A percentile compares a stretch with the other conserved stretches of the same genome.
Evolutionary conservation across 2,113 vertebrate genomes (phyloP).

Genomic region (Nannospalax galili): DNA sequence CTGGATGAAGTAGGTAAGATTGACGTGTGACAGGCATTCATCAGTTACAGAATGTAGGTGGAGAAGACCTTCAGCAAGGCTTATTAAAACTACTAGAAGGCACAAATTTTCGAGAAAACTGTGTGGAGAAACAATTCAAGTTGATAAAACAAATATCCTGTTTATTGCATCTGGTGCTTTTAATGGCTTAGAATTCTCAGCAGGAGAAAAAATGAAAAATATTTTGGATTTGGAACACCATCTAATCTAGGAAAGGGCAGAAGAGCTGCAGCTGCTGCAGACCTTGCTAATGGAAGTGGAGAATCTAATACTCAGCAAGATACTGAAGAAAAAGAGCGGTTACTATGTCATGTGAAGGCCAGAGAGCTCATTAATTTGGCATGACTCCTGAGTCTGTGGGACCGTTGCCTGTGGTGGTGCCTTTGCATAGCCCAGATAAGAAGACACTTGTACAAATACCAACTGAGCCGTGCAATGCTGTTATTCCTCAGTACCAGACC

Average conservation of each 20-base stretch:
- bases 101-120: conserved; percentile 98
- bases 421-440: conserved; percentile 96
- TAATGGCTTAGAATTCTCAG: conserved; percentile 98
- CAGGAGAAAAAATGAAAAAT: conserved; percentile 98
- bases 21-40: too few species aligned
- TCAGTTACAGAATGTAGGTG: too few species aligned
- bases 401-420: conserved; percentile 96
- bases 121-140: conserved; percentile 96
- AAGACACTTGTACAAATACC: conserved; percentile 95
- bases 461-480: conserved; percentile 96
- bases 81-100: too few species aligned
- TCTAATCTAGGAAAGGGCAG: conserved; percentile 95
- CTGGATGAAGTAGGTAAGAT: too few species aligned
- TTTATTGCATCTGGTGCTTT: conserved; percentile 98
- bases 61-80: too few species aligned
- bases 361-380: conserved; percentile 97
- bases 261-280: conserved; percentile 94
- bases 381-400: conserved; percentile 99
- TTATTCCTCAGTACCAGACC: conserved; percentile 97
- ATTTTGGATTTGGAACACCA: conserved; percentile 96
- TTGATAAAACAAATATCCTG: conserved; percentile 97
- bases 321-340: conserved; percentile 95
- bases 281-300: conserved; percentile 93
- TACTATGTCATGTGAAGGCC: conserved; percentile 94
- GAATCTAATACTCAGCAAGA: conserved; percentile 94